phyloP scores from a whole-genome alignment of 2,888 invertebrate genomes.

The Synergus japonicus region DNA sequence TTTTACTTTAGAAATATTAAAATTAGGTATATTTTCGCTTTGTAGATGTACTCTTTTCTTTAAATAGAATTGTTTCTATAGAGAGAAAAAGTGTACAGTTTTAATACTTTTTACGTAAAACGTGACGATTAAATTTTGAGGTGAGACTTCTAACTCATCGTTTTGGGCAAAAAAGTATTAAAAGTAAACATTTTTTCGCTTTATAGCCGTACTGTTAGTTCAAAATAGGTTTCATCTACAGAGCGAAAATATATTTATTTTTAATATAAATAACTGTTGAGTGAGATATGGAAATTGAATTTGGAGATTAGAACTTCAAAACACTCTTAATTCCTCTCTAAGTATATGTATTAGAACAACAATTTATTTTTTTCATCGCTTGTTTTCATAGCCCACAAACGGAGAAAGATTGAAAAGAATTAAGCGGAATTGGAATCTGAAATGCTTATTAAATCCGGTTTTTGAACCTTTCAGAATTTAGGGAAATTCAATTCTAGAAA shows the following conservation, averaged over 20 bases:
- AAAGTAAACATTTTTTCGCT: slow-evolving; percentile 17
- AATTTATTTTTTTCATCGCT: slow-evolving; percentile 51
- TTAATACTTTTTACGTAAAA: no score
- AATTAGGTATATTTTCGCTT: neutral
- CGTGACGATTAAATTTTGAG: no score
- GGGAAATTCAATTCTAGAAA: no score
- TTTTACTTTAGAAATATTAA: slow-evolving; percentile 6
- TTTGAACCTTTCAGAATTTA: no score
- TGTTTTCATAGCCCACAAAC: slow-evolving; percentile 68
- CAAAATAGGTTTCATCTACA: no score
- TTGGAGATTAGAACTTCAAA: neutral
- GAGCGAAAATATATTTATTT: no score
- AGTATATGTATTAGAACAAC: slow-evolving; percentile 39
- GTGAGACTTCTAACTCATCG: no score
- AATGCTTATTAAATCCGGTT: no score
- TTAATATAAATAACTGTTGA: no score
- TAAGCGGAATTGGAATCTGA: no score
- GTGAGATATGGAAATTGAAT: neutral
- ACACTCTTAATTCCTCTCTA: slow-evolving; percentile 12
- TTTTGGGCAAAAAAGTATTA: no score
- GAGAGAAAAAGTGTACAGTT: neutral
- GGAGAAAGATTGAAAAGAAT: no score
- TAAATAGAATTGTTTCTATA: neutral
- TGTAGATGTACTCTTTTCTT: neutral
- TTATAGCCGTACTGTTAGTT: neutral